Evolutionary conservation across 2,113 vertebrate species (phyloP).

Genomic region (Hippolais icterina): DNA sequence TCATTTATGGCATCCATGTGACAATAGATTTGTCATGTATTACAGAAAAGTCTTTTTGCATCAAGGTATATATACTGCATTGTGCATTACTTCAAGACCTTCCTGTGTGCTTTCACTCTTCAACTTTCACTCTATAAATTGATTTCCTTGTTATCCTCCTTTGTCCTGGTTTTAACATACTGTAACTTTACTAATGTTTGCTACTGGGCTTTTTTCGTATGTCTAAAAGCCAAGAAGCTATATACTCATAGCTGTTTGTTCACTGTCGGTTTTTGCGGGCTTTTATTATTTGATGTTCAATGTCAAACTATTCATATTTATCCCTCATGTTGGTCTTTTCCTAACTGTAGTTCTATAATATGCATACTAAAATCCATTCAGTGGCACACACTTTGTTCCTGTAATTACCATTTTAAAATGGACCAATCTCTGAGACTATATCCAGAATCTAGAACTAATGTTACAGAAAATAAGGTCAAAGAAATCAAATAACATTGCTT

Average conservation of each 20-base stretch:
- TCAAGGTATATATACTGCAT: slow-evolving; percentile 30
- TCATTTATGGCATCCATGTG: not conserved
- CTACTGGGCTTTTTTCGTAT: not conserved
- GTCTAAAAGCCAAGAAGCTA: not conserved
- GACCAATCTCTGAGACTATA: not conserved
- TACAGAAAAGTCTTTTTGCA: not conserved
- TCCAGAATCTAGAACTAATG: not conserved
- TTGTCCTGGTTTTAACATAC: not conserved
- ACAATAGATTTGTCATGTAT: not conserved
- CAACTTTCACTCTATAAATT: not conserved
- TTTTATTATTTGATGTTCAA: not conserved
- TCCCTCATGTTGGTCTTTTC: not conserved
- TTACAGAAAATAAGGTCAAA: slow-evolving; percentile 26
- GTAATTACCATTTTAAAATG: not conserved
- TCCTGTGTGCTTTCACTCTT: not conserved
- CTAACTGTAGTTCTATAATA: not conserved
- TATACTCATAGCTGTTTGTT: not conserved
- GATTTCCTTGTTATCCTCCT: not conserved
- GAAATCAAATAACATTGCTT: not conserved
- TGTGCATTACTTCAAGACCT: slow-evolving; percentile 4
- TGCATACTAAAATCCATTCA: not conserved
- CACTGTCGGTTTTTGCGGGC: not conserved
- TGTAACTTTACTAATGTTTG: not conserved
- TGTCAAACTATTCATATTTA: not conserved
- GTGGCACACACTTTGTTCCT: not conserved